A percentile compares a stretch with the other conserved stretches of the same genome.
Evolutionary conservation across 2,113 vertebrate species (phyloP).

Genomic region (Candoia aspera): DNA sequence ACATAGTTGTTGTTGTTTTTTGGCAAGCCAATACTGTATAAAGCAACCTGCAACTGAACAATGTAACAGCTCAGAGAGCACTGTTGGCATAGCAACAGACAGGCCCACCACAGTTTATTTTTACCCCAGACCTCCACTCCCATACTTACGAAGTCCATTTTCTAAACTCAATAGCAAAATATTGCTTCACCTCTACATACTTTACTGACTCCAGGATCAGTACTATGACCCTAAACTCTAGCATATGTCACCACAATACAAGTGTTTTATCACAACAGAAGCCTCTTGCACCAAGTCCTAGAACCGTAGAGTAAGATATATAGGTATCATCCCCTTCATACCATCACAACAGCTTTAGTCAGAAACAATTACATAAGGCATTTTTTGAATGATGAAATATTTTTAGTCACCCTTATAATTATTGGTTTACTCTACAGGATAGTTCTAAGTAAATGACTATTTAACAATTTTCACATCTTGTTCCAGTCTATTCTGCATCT

Average conservation of each 20-base stretch:
- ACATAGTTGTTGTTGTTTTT: background rate
- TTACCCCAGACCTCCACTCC: background rate
- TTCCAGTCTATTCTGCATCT: background rate
- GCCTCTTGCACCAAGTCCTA: background rate
- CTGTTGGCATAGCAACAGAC: conserved; percentile 4
- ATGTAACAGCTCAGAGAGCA: conserved; percentile 2
- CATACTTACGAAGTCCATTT: background rate
- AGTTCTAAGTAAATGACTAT: background rate
- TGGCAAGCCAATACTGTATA: background rate
- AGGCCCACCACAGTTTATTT: background rate
- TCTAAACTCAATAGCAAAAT: background rate
- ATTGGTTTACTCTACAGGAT: no score
- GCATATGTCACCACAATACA: background rate
- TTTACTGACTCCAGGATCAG: background rate
- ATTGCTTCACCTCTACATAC: background rate
- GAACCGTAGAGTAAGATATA: background rate
- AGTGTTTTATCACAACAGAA: background rate
- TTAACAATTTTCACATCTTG: background rate
- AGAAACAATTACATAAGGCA: background rate
- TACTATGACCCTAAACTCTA: background rate
- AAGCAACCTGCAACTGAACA: background rate
- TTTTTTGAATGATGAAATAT: background rate
- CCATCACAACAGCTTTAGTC: background rate
- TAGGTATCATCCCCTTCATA: background rate
- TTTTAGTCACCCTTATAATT: background rate